phyloP scores from a whole-genome alignment of 1,140 invertebrate genomes.

The Sycophila sp. region DNA sequence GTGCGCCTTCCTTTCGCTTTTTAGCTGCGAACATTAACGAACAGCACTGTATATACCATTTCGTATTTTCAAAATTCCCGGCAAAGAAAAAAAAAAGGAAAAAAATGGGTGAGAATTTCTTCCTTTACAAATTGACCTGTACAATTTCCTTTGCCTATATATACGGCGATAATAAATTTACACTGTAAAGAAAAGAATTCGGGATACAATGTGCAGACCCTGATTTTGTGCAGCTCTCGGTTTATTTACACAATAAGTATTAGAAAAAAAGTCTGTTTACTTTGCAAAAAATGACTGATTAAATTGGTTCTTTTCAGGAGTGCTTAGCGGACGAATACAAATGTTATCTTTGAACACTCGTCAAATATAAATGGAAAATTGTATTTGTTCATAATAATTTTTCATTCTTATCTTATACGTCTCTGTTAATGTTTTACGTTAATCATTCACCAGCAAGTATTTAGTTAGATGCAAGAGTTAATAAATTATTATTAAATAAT shows the following conservation, averaged over 20 bases:
- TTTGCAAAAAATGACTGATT: conserved; percentile 2
- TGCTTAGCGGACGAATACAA: too few relatives aligned
- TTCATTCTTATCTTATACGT: too few relatives aligned
- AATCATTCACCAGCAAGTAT: conserved; percentile 13
- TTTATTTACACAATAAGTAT: conserved; percentile 39
- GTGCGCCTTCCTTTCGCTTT: conserved; percentile 21
- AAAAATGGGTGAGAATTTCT: background rate
- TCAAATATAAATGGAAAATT: conserved; percentile 2
- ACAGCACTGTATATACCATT: conserved; percentile 29
- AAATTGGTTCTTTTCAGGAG: conserved; percentile 14
- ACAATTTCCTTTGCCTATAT: conserved; percentile 22
- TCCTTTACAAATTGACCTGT: conserved; percentile 28
- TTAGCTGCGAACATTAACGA: conserved; percentile 35
- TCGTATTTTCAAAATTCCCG: background rate
- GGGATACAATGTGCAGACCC: conserved; percentile 18
- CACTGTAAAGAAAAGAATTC: conserved; percentile 16
- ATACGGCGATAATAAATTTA: conserved; percentile 28
- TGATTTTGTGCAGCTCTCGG: background rate
- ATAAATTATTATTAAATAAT: conserved; percentile 24
- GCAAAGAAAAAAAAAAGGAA: conserved; percentile 22
- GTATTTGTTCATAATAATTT: too few relatives aligned
- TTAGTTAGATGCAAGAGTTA: background rate
- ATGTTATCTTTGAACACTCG: too few relatives aligned
- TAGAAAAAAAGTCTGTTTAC: too few relatives aligned
- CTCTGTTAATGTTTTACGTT: too few relatives aligned